Evolutionary conservation across 2,113 vertebrate species (phyloP).

Genomic region (Amblyopsis rosae): DNA sequence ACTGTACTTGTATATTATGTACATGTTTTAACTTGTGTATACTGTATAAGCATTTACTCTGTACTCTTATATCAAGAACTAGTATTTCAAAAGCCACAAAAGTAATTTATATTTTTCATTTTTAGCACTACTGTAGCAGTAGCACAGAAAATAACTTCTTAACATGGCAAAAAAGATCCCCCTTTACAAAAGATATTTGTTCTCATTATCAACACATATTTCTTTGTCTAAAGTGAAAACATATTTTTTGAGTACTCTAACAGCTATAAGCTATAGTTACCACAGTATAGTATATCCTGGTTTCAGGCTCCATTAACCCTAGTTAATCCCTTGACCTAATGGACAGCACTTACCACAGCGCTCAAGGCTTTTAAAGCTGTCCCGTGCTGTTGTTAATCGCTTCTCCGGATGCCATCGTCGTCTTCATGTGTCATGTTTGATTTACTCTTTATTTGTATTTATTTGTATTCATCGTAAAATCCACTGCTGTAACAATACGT

Average conservation of each 20-base stretch:
- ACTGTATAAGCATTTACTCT: background rate
- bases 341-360: constrained; percentile 48
- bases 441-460: background rate
- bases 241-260: background rate
- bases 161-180: too few relatives aligned
- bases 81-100: background rate
- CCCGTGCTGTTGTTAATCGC: constrained; percentile 63
- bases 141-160: too few relatives aligned
- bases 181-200: background rate
- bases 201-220: constrained; percentile 4
- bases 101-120: too few relatives aligned
- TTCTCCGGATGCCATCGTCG: constrained; percentile 27
- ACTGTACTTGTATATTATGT: background rate
- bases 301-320: constrained; percentile 61
- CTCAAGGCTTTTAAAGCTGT: constrained; percentile 52
- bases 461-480: too few relatives aligned
- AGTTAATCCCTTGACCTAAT: constrained; percentile 68
- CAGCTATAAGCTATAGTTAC: constrained; percentile 30
- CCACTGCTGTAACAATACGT: too few relatives aligned
- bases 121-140: too few relatives aligned
- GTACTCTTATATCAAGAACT: background rate
- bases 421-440: constrained; percentile 1
- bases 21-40: background rate
- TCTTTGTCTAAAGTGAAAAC: constrained; percentile 2
- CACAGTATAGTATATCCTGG: constrained; percentile 34